Base-by-base conservation (phyloP, 2,797 vertebrate genomes). In the Phrynocephalus guinanensis region DNA sequence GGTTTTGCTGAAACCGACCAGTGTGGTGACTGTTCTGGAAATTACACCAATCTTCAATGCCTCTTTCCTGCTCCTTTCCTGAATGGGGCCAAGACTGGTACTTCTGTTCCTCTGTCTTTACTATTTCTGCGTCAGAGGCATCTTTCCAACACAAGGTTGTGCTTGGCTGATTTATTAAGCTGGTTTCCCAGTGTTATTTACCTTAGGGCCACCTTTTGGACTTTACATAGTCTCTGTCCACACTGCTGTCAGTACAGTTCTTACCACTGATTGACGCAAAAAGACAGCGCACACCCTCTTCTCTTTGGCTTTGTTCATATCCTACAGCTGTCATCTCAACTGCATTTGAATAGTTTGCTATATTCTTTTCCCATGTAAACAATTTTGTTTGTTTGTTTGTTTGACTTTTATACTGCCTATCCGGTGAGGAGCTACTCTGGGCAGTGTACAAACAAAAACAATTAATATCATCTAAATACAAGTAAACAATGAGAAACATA, bases 181-280 rank as follows among this genome's bases (percentile, higher is more conserved):
- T 79, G 22, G 50, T 71, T 86, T 56, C 76, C 78, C 30, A 48
- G 24, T 56, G 50, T 79, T 86, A 38, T 79, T 79, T 70, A 10
- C 8, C 77, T 80, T 72, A 44, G 73, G 77, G 28, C 26, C 48
- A 11, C 6, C 33, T 80, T 86, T 86, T 44, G 85, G 68, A 81
- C 85, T 80, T 72, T 52, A 38, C 67, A 2, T 22, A 60, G 2
- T 86, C 13, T 85, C 22, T 70, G 50, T 71, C 50, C 67, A 38
- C 22, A 60, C 67, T 33, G 8, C 9, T 44, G 50, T 10, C 30
- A 10, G n/a, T 71, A 50, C 30, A 44, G 68, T 2, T 60, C 24
- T 9, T 33, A 33, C 30, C 60, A 33, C 79, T 60, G 60, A 11
- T 30, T 79, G 50, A 71, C 22, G 3, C 76, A 56, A 44, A 33